Evolutionary conservation across 2,888 invertebrate species (phyloP).

Genomic region (Pachymerium ferrugineum): DNA sequence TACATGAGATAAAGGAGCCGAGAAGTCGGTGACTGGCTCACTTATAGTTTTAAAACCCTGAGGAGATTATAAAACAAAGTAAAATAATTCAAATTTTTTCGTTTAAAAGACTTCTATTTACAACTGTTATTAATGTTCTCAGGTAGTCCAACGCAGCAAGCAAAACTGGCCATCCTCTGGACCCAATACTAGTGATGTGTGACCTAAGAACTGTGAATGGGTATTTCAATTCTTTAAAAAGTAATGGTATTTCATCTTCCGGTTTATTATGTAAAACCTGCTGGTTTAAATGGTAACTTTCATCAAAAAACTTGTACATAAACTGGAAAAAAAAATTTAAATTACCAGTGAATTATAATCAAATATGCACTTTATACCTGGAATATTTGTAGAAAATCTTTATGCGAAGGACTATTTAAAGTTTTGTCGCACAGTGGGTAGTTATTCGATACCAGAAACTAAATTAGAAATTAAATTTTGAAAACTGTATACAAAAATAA

Average conservation of each 20-base stretch:
- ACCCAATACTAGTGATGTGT: neutral
- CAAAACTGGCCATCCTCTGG: neutral
- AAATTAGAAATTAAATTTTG: neutral
- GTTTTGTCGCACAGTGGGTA: neutral
- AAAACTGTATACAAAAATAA: too few species aligned
- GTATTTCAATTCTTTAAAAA: neutral
- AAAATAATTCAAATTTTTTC: neutral
- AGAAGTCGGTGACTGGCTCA: too few species aligned
- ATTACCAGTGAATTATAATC: neutral
- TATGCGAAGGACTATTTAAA: neutral
- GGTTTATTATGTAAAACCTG: too few species aligned
- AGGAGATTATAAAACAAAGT: neutral
- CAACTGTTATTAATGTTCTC: neutral
- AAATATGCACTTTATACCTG: neutral
- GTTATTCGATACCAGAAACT: neutral
- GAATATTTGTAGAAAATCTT: neutral
- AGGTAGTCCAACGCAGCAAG: neutral
- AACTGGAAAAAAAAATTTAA: neutral
- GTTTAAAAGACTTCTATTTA: neutral
- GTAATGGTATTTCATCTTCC: neutral
- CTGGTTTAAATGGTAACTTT: too few species aligned
- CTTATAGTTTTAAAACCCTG: too few species aligned
- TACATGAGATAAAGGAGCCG: too few species aligned
- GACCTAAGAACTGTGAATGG: neutral
- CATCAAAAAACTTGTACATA: neutral